phyloP scores from a whole-genome alignment of 2,797 vertebrate species.

The Geotrypetes seraphini region DNA sequence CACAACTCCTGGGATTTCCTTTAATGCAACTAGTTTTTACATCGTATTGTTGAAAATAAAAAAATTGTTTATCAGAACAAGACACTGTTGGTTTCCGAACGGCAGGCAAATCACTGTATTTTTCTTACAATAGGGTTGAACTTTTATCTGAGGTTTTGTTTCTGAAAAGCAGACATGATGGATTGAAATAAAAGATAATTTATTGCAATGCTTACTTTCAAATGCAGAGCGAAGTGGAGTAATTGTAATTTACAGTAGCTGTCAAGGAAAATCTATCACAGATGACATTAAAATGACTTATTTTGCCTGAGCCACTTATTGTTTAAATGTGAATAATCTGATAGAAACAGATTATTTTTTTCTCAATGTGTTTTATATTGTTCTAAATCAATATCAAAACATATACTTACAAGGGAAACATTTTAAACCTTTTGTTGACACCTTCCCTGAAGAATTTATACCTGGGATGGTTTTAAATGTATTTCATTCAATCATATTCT shows the following conservation, averaged over 20 bases:
- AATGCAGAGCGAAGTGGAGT: constrained; percentile 58
- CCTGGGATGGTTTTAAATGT: constrained; percentile 33
- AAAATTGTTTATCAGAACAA: constrained; percentile 54
- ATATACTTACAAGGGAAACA: constrained; percentile 61
- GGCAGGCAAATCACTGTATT: constrained; percentile 64
- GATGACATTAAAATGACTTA: constrained; percentile 74
- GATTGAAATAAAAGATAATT: constrained; percentile 75
- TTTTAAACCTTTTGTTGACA: constrained; percentile 55
- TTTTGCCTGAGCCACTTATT: constrained; percentile 70
- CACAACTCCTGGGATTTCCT: constrained; percentile 37
- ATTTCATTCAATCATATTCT: constrained; percentile 38
- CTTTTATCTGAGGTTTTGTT: constrained; percentile 63
- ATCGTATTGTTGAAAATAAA: constrained; percentile 55
- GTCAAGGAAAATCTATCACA: constrained; percentile 68
- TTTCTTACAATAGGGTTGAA: constrained; percentile 61
- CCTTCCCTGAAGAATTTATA: constrained; percentile 41
- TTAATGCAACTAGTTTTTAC: constrained; percentile 43
- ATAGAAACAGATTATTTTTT: constrained; percentile 54
- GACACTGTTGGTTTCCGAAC: constrained; percentile 53
- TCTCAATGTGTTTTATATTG: constrained; percentile 48
- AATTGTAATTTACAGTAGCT: constrained; percentile 76
- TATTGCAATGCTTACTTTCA: constrained; percentile 70
- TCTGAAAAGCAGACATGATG: constrained; percentile 65
- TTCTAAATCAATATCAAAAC: constrained; percentile 67
- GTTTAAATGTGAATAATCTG: constrained; percentile 70